Evolutionary conservation across 2,113 vertebrate genomes (phyloP), one percentile per base, ranked within the genome.

Genomic region (Gracilinanus agilis): DNA sequence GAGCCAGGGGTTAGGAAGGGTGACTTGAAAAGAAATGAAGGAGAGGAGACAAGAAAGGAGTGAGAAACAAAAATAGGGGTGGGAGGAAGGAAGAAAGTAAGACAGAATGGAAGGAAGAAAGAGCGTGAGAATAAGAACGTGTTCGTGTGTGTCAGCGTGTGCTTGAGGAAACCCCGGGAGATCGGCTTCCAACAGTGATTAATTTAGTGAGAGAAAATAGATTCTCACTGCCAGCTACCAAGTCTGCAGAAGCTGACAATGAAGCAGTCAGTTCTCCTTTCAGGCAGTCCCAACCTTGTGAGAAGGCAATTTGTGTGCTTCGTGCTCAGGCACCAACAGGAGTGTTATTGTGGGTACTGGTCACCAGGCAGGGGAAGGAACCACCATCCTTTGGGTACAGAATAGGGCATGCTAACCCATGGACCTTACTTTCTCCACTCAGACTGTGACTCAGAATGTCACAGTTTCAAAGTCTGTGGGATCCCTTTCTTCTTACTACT

Each of bases 161-260:
- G 88, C 27, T 49, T 54, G 90, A 91, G 94, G 91, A 90, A 97
- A 88, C 92, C 93, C 95, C 91, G 29, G 95, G 95, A 92, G 92
- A 92, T 53, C 9, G 27, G 95, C 95, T 91, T 95, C 96, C 94
- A 96, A 27, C 44, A 16, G 93, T 93, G 96, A 96, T 94, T 94
- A 96, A 97, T 95, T 96, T 91, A 93, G 94, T 94, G 95, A 56
- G 58, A 95, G 97, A 95, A 97, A 96, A 96, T 96, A 95, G 95
- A 91, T 96, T 92, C 94, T 92, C 92, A 44, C 91, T 56, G 90
- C 90, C 96, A 94, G 94, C 93, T 92, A 93, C 90, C 23, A 9
- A 40, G 93, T 19, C 55, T 91, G 92, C 83, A n/a, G 61, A 25
- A 49, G 93, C 94, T 94, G 94, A 96, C 90, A 49, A 88, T 67